Evolutionary conservation across 2,113 vertebrate genomes (phyloP).

Genomic region (Crotalus helleri): DNA sequence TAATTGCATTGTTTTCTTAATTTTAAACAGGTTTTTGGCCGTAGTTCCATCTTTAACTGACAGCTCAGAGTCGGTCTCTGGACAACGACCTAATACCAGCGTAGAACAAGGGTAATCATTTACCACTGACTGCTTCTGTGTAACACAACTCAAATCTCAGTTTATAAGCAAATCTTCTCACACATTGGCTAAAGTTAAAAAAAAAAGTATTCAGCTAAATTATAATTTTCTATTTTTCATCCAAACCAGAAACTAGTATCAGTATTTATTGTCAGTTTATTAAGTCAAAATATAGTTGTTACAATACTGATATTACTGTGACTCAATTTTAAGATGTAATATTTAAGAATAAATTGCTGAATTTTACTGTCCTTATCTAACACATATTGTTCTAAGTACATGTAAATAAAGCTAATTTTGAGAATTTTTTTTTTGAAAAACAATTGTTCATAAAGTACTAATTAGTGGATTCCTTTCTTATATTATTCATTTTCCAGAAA

Average conservation of each 20-base stretch:
- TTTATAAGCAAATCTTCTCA: not conserved
- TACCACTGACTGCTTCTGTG: not conserved
- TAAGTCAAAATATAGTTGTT: not conserved
- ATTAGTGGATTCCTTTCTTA: not conserved
- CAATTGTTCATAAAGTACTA: not conserved
- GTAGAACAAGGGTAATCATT: slow-evolving; percentile 91
- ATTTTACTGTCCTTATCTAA: not conserved
- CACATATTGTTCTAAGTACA: not conserved
- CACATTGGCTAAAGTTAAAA: not conserved
- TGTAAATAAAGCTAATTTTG: not conserved
- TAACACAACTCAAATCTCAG: not conserved
- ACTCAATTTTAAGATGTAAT: not conserved
- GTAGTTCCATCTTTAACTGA: slow-evolving; percentile 95
- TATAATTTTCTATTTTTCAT: not conserved
- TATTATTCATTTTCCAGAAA: not conserved
- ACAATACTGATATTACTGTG: not conserved
- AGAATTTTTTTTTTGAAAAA: not conserved
- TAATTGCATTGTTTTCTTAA: slow-evolving; percentile 20
- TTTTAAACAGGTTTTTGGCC: slow-evolving; percentile 86
- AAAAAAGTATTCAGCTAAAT: not conserved
- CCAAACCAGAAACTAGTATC: not conserved
- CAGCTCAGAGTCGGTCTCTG: slow-evolving; percentile 96
- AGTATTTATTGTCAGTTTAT: not conserved
- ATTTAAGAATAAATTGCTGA: not conserved
- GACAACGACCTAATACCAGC: slow-evolving; percentile 96